A percentile compares a stretch with the other conserved stretches of the same genome.
Conservation (phyloP, 2,888 invertebrate species). For the Exocentrus adspersus region DNA sequence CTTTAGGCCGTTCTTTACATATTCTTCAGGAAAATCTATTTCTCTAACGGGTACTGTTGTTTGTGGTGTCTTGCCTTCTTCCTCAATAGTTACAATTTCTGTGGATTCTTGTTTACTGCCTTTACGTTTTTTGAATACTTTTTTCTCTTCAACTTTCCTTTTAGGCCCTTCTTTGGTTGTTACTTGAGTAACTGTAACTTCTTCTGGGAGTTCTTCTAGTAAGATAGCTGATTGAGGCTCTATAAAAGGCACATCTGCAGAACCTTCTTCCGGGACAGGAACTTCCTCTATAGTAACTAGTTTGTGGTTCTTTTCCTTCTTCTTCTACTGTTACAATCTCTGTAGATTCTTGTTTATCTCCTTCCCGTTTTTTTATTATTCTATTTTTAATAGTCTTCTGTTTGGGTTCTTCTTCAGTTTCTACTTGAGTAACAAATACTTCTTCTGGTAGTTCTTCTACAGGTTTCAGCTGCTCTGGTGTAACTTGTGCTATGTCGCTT, state of each 20-base stretch:
- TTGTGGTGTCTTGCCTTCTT: conserved; percentile 52
- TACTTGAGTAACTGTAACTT: conserved; percentile 44
- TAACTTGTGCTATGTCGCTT: conserved; percentile 49
- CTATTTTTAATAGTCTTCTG: conserved; percentile 59
- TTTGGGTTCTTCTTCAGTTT: conserved; percentile 48
- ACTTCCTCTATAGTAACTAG: conserved; percentile 40
- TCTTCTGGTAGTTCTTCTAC: conserved; percentile 60
- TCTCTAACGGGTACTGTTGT: conserved; percentile 46
- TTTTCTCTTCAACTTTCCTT: conserved; percentile 55
- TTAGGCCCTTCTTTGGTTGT: conserved; percentile 49
- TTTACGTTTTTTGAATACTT: conserved; percentile 56
- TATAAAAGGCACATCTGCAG: conserved; percentile 18
- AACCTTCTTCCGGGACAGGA: conserved; percentile 31
- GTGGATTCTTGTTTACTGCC: conserved; percentile 56
- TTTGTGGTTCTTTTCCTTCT: conserved; percentile 52
- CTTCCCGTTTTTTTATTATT: conserved; percentile 60
- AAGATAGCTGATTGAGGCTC: background rate
- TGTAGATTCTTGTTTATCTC: conserved; percentile 60
- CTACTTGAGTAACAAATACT: conserved; percentile 58
- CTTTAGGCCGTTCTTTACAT: conserved; percentile 42
- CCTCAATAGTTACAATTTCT: conserved; percentile 52
- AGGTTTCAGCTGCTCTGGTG: conserved; percentile 40
- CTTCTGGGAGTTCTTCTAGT: conserved; percentile 53
- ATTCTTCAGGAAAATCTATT: conserved; percentile 60
- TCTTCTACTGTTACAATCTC: conserved; percentile 61